Conservation (phyloP, 2,888 invertebrate species). For the Sarcophaga carnaria region DNA sequence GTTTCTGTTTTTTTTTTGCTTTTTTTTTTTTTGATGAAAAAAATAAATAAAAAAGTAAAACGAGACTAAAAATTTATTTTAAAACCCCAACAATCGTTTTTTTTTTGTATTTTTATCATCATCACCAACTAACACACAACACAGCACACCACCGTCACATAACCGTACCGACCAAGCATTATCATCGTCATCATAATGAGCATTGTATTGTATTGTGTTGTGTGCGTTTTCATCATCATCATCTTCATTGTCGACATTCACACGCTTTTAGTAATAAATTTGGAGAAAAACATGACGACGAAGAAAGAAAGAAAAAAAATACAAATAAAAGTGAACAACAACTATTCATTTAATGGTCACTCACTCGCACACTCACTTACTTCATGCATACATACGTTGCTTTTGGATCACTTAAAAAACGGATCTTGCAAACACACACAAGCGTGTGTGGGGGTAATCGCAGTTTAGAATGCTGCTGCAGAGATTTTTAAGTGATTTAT, state of each 20-base stretch:
- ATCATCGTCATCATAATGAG: constrained; percentile 48
- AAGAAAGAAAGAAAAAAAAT: constrained; percentile 30
- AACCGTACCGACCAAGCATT: constrained; percentile 22
- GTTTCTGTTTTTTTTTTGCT: constrained; percentile 32
- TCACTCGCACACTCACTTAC: constrained; percentile 22
- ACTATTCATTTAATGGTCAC: constrained; percentile 55
- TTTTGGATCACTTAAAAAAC: not conserved
- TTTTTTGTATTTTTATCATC: constrained; percentile 37
- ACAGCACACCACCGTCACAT: not conserved
- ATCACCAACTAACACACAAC: constrained; percentile 26
- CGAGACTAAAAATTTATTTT: constrained; percentile 64
- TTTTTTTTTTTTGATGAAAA: too few relatives aligned
- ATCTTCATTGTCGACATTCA: constrained; percentile 60
- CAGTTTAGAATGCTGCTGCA: not conserved
- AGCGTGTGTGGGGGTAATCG: constrained; percentile 7
- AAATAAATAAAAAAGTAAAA: constrained; percentile 39
- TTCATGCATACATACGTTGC: too few relatives aligned
- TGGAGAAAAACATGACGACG: constrained; percentile 15
- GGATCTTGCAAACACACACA: not conserved
- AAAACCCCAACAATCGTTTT: constrained; percentile 15
- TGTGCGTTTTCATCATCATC: constrained; percentile 31
- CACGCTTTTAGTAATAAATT: constrained; percentile 52
- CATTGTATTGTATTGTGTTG: not conserved
- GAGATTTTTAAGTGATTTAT: not conserved
- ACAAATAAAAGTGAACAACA: constrained; percentile 45